phyloP scores from a whole-genome alignment of 35 echinoderm and acorn worm species.

The Anneissia japonica region DNA sequence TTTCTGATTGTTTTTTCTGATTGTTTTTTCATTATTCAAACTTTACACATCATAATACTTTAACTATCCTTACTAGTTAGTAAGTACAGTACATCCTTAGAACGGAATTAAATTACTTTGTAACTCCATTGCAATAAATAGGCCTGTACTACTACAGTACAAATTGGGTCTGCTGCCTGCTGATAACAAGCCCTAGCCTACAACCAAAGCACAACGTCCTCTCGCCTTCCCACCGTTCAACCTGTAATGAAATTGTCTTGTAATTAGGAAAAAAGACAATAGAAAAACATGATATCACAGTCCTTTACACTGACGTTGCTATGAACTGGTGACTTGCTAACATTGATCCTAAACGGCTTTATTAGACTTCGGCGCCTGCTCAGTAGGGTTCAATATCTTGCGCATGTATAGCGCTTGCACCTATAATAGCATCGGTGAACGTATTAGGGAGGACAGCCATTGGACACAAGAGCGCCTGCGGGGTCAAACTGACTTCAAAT shows the following conservation, averaged over 20 bases:
- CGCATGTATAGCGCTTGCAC: background rate
- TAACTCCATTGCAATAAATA: too few relatives aligned
- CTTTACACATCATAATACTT: too few relatives aligned
- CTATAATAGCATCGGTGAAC: background rate
- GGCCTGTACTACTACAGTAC: too few relatives aligned
- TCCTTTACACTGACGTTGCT: background rate
- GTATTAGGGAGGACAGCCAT: background rate
- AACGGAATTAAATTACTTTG: too few relatives aligned
- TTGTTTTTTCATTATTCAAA: too few relatives aligned
- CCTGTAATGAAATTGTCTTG: background rate
- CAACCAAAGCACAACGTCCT: background rate
- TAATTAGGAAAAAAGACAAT: background rate
- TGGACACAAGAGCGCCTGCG: background rate
- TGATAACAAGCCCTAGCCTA: background rate
- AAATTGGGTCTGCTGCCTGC: background rate
- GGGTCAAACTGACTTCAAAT: background rate
- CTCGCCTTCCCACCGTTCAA: background rate
- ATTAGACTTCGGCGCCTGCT: background rate
- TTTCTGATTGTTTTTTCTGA: too few relatives aligned
- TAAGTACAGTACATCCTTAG: too few relatives aligned
- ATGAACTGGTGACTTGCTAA: background rate
- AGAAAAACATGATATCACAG: background rate
- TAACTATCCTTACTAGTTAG: too few relatives aligned
- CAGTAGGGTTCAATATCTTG: background rate
- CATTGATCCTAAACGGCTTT: background rate